Evolutionary conservation across 2,888 invertebrate genomes (phyloP).

Genomic region (Hermodice carunculata): DNA sequence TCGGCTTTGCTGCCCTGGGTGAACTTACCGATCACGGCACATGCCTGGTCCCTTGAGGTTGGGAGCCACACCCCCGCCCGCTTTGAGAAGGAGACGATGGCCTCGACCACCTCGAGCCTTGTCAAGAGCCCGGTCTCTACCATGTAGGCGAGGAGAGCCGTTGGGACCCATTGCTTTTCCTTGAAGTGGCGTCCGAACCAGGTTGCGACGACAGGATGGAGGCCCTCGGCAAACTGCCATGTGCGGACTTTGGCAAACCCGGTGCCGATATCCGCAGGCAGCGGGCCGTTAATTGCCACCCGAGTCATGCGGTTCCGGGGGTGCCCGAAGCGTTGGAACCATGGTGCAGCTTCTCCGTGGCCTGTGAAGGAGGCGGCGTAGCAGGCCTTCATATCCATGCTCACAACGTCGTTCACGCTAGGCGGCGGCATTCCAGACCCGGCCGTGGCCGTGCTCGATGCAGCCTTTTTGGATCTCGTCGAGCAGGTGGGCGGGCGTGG

Average conservation of each 20-base stretch:
- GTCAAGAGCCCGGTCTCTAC: slow-evolving; percentile 3
- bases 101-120: not conserved
- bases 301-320: slow-evolving; percentile 14
- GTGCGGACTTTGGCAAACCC: not conserved
- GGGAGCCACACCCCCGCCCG: slow-evolving; percentile 4
- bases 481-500: slow-evolving; percentile 10
- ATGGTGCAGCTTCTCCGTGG: slow-evolving; percentile 11
- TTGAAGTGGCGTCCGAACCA: slow-evolving; percentile 15
- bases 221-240: not conserved
- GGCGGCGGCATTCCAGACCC: slow-evolving; percentile 11
- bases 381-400: slow-evolving; percentile 17
- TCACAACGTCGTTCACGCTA: not conserved
- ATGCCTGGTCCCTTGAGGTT: slow-evolving; percentile 10
- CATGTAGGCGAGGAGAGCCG: slow-evolving; percentile 13
- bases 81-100: slow-evolving; percentile 8
- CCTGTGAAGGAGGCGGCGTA: slow-evolving; percentile 11
- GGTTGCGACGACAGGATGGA: slow-evolving; percentile 9
- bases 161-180: slow-evolving; percentile 9
- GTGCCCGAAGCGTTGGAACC: slow-evolving; percentile 21
- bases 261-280: too few species aligned
- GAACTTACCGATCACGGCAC: slow-evolving; percentile 16
- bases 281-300: slow-evolving; percentile 11
- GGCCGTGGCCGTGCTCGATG: too few species aligned
- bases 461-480: slow-evolving; percentile 17
- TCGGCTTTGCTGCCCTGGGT: slow-evolving; percentile 14